Conservation (phyloP, 2,113 vertebrate species). For the Myrmecobius fasciatus region DNA sequence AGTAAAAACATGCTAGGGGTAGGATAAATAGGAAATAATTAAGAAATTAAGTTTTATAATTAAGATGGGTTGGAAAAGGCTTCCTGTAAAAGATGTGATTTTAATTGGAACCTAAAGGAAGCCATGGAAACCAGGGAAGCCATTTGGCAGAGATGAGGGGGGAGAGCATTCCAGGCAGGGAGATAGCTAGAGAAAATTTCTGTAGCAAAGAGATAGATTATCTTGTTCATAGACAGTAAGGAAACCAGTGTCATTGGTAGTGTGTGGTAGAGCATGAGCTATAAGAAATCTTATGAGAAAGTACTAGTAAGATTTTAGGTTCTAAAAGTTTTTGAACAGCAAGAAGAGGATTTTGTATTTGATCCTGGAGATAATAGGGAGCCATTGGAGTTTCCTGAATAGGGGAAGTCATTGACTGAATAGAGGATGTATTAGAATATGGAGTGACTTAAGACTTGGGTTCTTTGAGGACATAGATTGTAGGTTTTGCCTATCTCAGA, state of each 20-base stretch:
- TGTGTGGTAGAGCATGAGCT: not conserved
- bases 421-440: not conserved
- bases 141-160: too few relatives aligned
- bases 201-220: not conserved
- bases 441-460: not conserved
- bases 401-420: not conserved
- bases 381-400: not conserved
- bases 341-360: not conserved
- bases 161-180: not conserved
- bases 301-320: not conserved
- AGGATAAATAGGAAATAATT: not conserved
- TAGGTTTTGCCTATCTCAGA: not conserved
- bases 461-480: not conserved
- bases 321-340: not conserved
- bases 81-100: too few relatives aligned
- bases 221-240: not conserved
- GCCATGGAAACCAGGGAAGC: too few relatives aligned
- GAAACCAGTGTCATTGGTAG: not conserved
- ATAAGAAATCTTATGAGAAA: not conserved
- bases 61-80: not conserved
- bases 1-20: not conserved
- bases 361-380: not conserved
- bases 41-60: not conserved
- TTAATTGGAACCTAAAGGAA: too few relatives aligned
- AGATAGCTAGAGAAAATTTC: not conserved